Base-by-base conservation (phyloP, 2,113 vertebrate species). In the Calyptommatus sinebrachiatus region DNA sequence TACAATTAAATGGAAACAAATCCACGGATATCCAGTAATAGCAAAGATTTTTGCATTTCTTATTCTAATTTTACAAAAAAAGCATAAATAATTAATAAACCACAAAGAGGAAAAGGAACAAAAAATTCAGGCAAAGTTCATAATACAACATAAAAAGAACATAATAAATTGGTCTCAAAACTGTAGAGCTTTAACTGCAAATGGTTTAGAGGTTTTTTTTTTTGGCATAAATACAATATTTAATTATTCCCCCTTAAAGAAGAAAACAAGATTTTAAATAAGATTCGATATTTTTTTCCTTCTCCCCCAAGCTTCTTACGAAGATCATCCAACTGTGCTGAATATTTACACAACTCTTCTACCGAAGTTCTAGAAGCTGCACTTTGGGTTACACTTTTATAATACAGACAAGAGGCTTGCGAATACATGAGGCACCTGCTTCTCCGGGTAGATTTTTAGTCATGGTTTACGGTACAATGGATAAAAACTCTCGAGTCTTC, bases 381-480 rank as follows among this genome's bases (percentile, higher is more conserved):
- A 57, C 53, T 18, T 57, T 57, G 14, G 53, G 53, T 18, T 57
- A 57, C 14, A 57, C 24, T 63, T 78, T 50, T 60, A 73, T 0
- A 78, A 63, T 48, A 77, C 81, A 68, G 61, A 48, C 21, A 75
- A 81, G 16, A 68, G 18, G 53, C 53, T 57, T 57, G 12, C 53
- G 12, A 18, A 57, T 57, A 57, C 14, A 14, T 28, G 66, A 35
- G 60, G 68, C 28, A 80, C 65, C 70, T 73, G 80, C 48, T 72
- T 63, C 50, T 68, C 76, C 31, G 69, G 6, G 69, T 78, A 63
- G 66, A 83, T 20, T 79, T 62, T 1, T 18, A 87, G 7, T 87
- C 87, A 74, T 12, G 53, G 12, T 18, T 57, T 57, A 57, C 53
- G 12, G 70, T 82, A 77, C 86, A 86, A 60, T 81, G 74, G 63